Evolutionary conservation across 2,888 invertebrate species (phyloP), one percentile per base, ranked within the genome.

Genomic region (Xestobium rufovillosum): DNA sequence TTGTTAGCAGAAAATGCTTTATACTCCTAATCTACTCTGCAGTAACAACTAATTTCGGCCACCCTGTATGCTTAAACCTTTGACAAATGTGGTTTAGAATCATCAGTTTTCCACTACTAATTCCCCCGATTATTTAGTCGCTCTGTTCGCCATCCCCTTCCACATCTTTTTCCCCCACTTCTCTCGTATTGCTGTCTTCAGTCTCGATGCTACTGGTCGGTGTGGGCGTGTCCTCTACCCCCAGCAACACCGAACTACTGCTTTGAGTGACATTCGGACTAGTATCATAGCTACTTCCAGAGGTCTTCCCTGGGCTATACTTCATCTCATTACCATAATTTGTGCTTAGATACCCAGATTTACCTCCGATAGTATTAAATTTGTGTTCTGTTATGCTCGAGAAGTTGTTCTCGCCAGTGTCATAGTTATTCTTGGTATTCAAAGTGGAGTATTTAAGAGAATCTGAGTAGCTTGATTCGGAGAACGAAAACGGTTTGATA

Each of bases 131-230:
- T 23, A 36, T 58, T 64, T 62, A 68, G 57, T 74, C 73, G 57
- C 73, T 73, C 47, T 71, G 72, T 55, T 74, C 74, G 44, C 70
- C 71, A 52, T 74, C 74, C 26, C 71, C 73, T 51, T 74, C 74
- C 16, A 69, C 70, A 42, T 72, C 73, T 38, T 68, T 66, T 45
- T 74, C 73, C 12, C 69, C 70, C 30, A 72, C 71, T 47, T 72
- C 72, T 26, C 67, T 60, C 23, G 69, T 67, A 42, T 65, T 68
- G 36, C 72, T 72, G 44, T 73, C 74, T 47, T 74, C 74, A 1
- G 73, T 73, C 56, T 73, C 73, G 42, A 73, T 71, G 51, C 72
- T 73, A 52, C 72, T 72, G 2, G 74, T 73, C 3, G 74, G 73
- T 1, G 74, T 74, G 15, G 72, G 67, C 23, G 72, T 72, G 38